Conservation (phyloP, 2,888 invertebrate genomes). For the Palloptera scutellata region DNA sequence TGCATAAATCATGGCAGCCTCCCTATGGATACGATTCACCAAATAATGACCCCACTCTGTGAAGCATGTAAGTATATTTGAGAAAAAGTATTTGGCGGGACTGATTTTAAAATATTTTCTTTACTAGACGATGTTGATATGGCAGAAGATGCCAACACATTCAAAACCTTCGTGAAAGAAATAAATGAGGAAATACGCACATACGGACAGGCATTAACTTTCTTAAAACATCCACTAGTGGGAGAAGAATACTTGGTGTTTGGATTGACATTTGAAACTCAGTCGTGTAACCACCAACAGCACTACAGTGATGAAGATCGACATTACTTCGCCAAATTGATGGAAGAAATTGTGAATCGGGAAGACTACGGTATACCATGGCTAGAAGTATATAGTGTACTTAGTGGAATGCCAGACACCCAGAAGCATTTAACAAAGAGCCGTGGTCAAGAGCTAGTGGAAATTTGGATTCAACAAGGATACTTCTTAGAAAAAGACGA, state of each 20-base stretch:
- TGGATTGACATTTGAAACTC: constrained; percentile 40
- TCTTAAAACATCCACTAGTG: constrained; percentile 46
- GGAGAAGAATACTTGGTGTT: constrained; percentile 48
- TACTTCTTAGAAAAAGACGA: constrained; percentile 46
- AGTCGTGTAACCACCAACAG: constrained; percentile 42
- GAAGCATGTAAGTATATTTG: constrained; percentile 39
- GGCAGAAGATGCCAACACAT: constrained; percentile 24
- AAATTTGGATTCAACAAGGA: constrained; percentile 46
- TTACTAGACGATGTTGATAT: constrained; percentile 39
- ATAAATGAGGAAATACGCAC: constrained; percentile 42
- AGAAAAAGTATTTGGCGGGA: neutral
- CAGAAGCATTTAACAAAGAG: constrained; percentile 45
- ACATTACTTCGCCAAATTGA: constrained; percentile 45
- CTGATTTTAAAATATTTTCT: constrained; percentile 3
- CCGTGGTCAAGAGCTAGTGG: constrained; percentile 45
- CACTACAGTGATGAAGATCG: constrained; percentile 46
- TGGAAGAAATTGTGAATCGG: constrained; percentile 41
- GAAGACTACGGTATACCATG: constrained; percentile 46
- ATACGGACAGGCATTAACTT: constrained; percentile 46
- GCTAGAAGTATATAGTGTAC: constrained; percentile 42
- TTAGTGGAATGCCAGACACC: constrained; percentile 34
- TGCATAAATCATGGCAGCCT: constrained; percentile 44
- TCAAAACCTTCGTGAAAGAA: constrained; percentile 41
- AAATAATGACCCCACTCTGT: constrained; percentile 40
- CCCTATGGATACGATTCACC: constrained; percentile 26